Percentiles rank a stretch among this genome's conserved stretches.
These are phyloP conservation scores for Scaptomyza graminum DNA, from an alignment of 1,140 invertebrate genomes.

Conservation along the genomic window DNA sequence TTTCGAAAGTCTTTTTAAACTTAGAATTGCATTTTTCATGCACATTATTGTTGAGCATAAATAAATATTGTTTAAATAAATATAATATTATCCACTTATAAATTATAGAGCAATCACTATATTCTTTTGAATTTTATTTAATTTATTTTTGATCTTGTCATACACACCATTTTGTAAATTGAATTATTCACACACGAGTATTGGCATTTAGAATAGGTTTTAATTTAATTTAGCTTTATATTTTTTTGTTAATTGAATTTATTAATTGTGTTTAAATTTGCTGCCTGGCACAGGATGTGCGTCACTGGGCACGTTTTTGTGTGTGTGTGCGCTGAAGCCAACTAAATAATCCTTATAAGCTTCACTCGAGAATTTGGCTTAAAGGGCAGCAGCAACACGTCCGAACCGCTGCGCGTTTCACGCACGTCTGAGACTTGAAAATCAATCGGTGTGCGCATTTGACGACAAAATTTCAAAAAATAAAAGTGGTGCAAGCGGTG, in stretches of 20 bases:
- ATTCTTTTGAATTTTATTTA: background rate
- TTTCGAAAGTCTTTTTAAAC: no score
- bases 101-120: no score
- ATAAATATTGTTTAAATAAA: no score
- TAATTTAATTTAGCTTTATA: constrained; percentile 42
- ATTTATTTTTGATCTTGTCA: constrained; percentile 10
- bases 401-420: constrained; percentile 76
- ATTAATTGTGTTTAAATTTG: background rate
- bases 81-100: no score
- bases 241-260: background rate
- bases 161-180: constrained; percentile 79
- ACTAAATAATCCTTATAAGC: constrained; percentile 13
- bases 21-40: no score
- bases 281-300: constrained; percentile 28
- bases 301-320: constrained; percentile 16
- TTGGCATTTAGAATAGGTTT: constrained; percentile 65
- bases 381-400: constrained; percentile 56
- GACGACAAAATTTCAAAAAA: constrained; percentile 11
- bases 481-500: constrained; percentile 1
- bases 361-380: constrained; percentile 22
- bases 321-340: constrained; percentile 3
- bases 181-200: constrained; percentile 61
- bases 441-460: constrained; percentile 60
- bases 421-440: constrained; percentile 74
- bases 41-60: no score